These are phyloP conservation scores for Epicauta chinensis DNA, from an alignment of 1,140 invertebrate genomes.

Conservation along the genomic window DNA sequence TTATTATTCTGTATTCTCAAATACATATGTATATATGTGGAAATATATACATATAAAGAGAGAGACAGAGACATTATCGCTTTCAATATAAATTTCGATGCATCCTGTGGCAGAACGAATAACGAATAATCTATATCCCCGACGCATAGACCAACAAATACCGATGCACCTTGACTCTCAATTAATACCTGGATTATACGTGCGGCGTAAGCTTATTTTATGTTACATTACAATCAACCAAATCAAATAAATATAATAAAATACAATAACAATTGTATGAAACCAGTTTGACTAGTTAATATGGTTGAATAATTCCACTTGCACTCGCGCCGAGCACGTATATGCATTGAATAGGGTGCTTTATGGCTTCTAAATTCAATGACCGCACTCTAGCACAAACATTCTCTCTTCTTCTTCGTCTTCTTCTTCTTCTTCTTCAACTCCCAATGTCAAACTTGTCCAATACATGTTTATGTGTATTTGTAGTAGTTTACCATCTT, in stretches of 20 bases:
- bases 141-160: slow-evolving; percentile 32
- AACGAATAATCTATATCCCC: slow-evolving; percentile 34
- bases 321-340: slow-evolving; percentile 26
- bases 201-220: slow-evolving; percentile 34
- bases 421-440: neutral
- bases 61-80: too few species aligned
- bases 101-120: slow-evolving; percentile 24
- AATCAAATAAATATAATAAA: neutral
- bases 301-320: slow-evolving; percentile 13
- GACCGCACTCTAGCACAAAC: slow-evolving; percentile 22
- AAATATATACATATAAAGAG: too few species aligned
- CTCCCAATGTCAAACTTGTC: slow-evolving; percentile 8
- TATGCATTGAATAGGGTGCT: slow-evolving; percentile 28
- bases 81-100: slow-evolving; percentile 25
- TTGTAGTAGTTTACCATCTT: neutral
- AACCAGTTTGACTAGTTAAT: slow-evolving; percentile 1
- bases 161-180: slow-evolving; percentile 34
- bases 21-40: too few species aligned
- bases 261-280: slow-evolving; percentile 7
- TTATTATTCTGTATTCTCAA: too few species aligned
- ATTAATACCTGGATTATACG: slow-evolving; percentile 30
- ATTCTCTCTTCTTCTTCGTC: neutral
- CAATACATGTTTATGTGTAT: neutral
- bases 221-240: slow-evolving; percentile 23
- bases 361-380: slow-evolving; percentile 33